Base-by-base conservation (phyloP, 2,888 invertebrate genomes). In the Steinernema hermaphroditum region DNA sequence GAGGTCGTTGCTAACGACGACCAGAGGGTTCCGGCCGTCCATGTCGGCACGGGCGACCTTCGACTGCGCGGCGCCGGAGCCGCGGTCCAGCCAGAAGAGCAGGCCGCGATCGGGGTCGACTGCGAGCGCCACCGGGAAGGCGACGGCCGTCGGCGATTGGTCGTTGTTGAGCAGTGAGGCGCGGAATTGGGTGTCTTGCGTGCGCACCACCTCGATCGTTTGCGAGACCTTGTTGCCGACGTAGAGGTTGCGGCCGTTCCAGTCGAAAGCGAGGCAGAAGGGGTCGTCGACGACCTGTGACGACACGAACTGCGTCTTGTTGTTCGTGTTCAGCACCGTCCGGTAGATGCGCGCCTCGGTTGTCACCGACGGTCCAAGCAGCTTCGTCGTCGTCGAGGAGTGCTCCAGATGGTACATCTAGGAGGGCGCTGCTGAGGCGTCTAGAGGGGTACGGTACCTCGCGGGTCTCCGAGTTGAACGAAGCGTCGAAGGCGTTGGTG, bases 81-180 rank as follows among this genome's bases (percentile, higher is more conserved):
- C 97, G 80, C 93, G 93, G 86, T 98, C 98, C 12, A 95, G 91
- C 97, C 97, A 98, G 89, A 94, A 98, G 34, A 96, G 88, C 88
- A 92, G 92, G 37, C 97, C 97, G 82, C 93, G 93, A n/a, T 91
- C 91, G 0, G 97, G 95, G 89, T 97, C 94, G 41, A 98, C 89
- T 72, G 92, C 93, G 75, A 98, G 91, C 0, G 93, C 91, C 82
- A 91, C 92, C 0, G 97, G 97, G 81, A 91, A 92, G 0, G 94
- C 93, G 0, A 96, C 93, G 9, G 85, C 82, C 0, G 91, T 91
- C 74, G 90, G 91, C 79, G 91, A 93, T 0, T 95, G 95, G 85
- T 94, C 92, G 86, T 96, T 96, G 0, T 93, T 92, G 75, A 97
- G 88, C 29, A 98, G 91, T 37, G 96, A 91, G 14, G 93, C 91